phyloP scores from a whole-genome alignment of 2,888 invertebrate species.

The Priapulus caudatus region DNA sequence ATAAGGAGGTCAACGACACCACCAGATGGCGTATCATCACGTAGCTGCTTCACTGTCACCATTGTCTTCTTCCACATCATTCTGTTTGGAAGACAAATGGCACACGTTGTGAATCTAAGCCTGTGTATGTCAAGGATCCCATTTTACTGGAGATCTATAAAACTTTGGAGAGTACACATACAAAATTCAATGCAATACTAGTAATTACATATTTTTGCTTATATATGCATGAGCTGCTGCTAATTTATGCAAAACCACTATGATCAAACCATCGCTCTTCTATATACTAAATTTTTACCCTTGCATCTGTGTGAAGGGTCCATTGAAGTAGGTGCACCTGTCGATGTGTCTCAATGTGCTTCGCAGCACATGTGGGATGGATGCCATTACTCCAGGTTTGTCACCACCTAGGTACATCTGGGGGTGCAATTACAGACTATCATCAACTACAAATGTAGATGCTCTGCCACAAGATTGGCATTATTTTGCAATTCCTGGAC shows the following conservation, averaged over 20 bases:
- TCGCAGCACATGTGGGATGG: not conserved
- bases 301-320: not conserved
- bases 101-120: too few relatives aligned
- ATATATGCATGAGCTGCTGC: too few relatives aligned
- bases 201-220: not conserved
- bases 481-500: too few relatives aligned
- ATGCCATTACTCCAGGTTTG: conserved; percentile 1
- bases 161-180: not conserved
- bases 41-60: not conserved
- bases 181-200: not conserved
- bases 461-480: too few relatives aligned
- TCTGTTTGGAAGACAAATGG: not conserved
- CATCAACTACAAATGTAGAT: too few relatives aligned
- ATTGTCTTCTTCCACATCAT: not conserved
- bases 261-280: too few relatives aligned
- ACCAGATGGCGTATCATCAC: not conserved
- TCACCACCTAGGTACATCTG: not conserved
- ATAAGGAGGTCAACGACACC: conserved; percentile 3
- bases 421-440: too few relatives aligned
- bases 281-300: too few relatives aligned
- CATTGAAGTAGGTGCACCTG: not conserved
- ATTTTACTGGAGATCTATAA: too few relatives aligned
- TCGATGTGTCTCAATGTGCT: not conserved
- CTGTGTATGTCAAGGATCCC: too few relatives aligned
- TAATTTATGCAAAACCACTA: too few relatives aligned